Conservation (phyloP, 2,888 invertebrate species). For the Marasmarcha lunaedactyla region DNA sequence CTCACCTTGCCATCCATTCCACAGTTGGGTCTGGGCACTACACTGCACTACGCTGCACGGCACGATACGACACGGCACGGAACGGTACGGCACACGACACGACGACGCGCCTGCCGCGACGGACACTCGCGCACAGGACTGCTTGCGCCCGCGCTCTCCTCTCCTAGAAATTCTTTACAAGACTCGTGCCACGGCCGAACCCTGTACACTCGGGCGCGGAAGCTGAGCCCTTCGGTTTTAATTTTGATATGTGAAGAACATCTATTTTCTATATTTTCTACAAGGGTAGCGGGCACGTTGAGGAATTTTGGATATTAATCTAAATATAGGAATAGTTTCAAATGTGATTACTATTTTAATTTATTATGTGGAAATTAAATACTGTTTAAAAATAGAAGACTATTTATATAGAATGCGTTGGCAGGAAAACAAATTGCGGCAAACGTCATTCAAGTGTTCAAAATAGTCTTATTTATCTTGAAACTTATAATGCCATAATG, state of each 20-base stretch:
- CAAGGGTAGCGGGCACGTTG: no score
- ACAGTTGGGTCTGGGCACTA: slow-evolving; percentile 26
- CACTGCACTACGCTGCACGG: slow-evolving; percentile 33
- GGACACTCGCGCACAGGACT: slow-evolving; percentile 28
- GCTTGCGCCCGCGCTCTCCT: slow-evolving; percentile 33
- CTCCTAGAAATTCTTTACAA: slow-evolving; percentile 63
- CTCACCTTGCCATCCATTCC: slow-evolving; percentile 53
- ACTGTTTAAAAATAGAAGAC: no score
- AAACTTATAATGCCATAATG: no score
- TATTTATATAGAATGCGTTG: no score
- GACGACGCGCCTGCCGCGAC: slow-evolving; percentile 14
- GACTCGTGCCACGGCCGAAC: slow-evolving; percentile 56
- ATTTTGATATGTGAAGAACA: background rate
- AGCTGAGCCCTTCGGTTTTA: slow-evolving; percentile 5
- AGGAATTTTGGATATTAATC: no score
- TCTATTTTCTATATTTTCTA: background rate
- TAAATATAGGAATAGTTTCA: no score
- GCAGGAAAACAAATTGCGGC: no score
- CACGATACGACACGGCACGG: slow-evolving; percentile 13
- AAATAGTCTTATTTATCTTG: no score
- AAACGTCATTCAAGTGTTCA: no score
- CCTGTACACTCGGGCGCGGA: slow-evolving; percentile 49
- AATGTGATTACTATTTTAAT: no score
- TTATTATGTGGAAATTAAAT: no score
- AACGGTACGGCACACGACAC: slow-evolving; percentile 12